Base-by-base conservation (phyloP, 1,140 invertebrate species). In the Hypsibius dujardini region DNA sequence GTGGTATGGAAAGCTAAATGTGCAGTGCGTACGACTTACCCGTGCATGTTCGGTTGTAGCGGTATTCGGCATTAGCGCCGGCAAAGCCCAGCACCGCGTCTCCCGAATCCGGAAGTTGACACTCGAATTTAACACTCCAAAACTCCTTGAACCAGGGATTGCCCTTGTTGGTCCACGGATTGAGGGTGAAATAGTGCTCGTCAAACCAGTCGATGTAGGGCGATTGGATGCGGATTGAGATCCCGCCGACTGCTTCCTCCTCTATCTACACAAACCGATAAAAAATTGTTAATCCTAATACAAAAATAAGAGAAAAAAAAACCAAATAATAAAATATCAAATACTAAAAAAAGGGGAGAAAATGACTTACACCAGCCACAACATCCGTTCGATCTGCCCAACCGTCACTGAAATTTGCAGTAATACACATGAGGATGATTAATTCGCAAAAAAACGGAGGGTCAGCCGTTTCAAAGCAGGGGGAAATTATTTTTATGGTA, bases 101-200 rank as follows among this genome's bases (percentile, higher is more conserved):
- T n/a, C 72, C n/a, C 28, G 14, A 28, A 1, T 71, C 42, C 3
- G 56, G 56, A 28, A 87, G 76, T 14, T 78, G 77, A 75, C 87
- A 89, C 71, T 84, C 81, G 78, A 88, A 88, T 73, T 83, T 84
- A 56, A 82, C 77, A 77, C 88, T 84, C 87, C 87, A 88, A 78
- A 87, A 87, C 76, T 88, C 87, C 46, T 80, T 78, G 77, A 89
- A 88, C 88, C 88, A 89, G 1, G 87, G 87, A 79, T 89, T 88
- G 46, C 85, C 77, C 1, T 77, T 77, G 77, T 88, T 87, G 74
- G 79, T 85, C 71, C 78, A 72, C 0, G 87, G 87, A 74, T 83
- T 83, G 47, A 90, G 79, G 0, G 80, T 79, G 73, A 84, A 84
- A 77, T 88, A 90, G 76, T 88, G 84, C 1, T 83, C 76, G 75